Evolutionary conservation across 2,113 vertebrate genomes (phyloP).

Genomic region (Phaetusa simplex): DNA sequence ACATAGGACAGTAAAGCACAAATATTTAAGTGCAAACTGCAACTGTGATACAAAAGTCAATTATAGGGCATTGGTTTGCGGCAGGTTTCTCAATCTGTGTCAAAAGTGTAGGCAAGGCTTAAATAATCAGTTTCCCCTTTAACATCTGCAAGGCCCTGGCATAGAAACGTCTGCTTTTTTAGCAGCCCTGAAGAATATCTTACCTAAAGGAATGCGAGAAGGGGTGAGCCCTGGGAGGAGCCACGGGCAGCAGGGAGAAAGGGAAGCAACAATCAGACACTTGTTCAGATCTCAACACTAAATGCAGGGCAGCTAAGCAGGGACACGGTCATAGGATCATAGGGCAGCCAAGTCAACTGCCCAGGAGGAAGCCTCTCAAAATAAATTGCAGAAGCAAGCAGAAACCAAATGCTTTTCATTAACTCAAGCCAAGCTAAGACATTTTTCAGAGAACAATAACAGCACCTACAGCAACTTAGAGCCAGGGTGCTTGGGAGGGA

Average conservation of each 20-base stretch:
- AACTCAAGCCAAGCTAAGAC: not conserved
- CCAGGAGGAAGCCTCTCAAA: not conserved
- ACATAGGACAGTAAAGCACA: accelerated
- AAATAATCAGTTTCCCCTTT: not conserved
- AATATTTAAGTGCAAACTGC: not conserved
- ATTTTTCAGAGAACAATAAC: not conserved
- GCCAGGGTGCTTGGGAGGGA: not conserved
- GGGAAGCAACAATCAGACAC: slow-evolving; percentile 42
- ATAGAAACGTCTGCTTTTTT: not conserved
- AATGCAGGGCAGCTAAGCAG: not conserved
- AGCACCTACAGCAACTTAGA: not conserved
- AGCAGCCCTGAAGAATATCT: slow-evolving; percentile 62
- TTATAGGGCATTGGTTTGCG: not conserved
- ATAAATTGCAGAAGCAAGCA: not conserved
- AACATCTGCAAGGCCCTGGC: not conserved
- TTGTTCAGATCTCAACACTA: not conserved
- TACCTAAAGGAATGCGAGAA: slow-evolving; percentile 98
- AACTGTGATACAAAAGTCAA: not conserved
- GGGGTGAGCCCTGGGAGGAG: slow-evolving; percentile 87
- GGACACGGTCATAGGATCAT: not conserved
- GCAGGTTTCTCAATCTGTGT: not conserved
- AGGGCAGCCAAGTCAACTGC: not conserved
- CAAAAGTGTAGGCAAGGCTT: not conserved
- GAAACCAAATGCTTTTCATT: not conserved
- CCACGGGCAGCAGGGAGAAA: slow-evolving; percentile 74